Base-by-base conservation (phyloP, 2,113 vertebrate species). In the Percina caprodes region DNA sequence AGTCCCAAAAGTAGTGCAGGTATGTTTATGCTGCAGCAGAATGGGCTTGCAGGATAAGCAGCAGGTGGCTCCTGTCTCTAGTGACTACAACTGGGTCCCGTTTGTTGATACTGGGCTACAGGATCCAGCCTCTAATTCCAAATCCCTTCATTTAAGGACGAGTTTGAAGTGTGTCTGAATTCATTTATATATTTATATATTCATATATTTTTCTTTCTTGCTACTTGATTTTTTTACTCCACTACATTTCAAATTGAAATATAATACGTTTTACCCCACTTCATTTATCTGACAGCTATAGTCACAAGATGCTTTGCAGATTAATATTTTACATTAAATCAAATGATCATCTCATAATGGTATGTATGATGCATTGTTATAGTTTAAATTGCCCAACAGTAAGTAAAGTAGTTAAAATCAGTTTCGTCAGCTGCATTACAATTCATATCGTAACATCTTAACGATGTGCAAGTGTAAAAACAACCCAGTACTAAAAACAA, bases 11-110 rank as follows among this genome's bases (percentile, higher is more conserved):
- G 72, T 51, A 21, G 79, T 83, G 80, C 84, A 83, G 90, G 82
- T 89, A 90, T 93, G 85, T 92, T 93, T 89, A 81, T 35, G 59
- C 58, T 77, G 63, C 80, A 61, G 65, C 62, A 84, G 79, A 91
- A 86, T 88, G 66, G 74, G 75, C 89, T 91, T 88, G 90, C 86
- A 85, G 91, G 77, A 88, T 19, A 66, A 62, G 68, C 85, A 82
- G 85, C 91, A 92, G 91, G 90, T 91, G 90, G 85, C 75, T 75
- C 70, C 65, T 0, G 59, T 91, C 89, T 83, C 79, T 69, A n/a
- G 52, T 58, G 73, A 80, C 75, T 74, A 72, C 79, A 85, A 73
- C 89, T 85, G 74, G 69, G 58, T 84, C 80, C 78, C 23, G 21
- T 67, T 75, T 91, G 88, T 84, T 88, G 81, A 88, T 62, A 73